Conservation (phyloP, 2,888 invertebrate species). For the Cerastoderma edule region DNA sequence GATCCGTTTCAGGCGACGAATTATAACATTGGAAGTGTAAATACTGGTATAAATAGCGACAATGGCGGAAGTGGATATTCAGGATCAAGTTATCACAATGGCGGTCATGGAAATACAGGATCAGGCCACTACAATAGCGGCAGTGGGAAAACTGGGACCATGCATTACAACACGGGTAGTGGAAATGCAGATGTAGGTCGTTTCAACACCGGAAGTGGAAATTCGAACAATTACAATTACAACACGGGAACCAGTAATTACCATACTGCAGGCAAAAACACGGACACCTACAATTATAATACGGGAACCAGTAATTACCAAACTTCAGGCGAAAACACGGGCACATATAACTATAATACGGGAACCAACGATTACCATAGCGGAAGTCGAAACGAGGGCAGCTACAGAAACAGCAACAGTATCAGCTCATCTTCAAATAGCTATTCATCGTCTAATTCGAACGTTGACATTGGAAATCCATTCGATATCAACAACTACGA, state of each 20-base stretch:
- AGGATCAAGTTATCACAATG: too few species aligned
- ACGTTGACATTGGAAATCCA: slow-evolving; percentile 10
- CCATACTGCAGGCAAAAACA: too few species aligned
- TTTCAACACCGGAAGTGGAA: slow-evolving; percentile 16
- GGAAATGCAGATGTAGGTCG: not conserved
- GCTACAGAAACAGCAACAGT: not conserved
- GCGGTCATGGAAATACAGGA: too few species aligned
- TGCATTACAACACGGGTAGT: slow-evolving; percentile 10
- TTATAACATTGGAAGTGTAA: slow-evolving; percentile 15
- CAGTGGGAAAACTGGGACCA: slow-evolving; percentile 1
- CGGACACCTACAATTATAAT: too few species aligned
- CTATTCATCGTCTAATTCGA: not conserved
- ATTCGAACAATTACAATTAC: too few species aligned
- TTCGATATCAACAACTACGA: slow-evolving; percentile 34
- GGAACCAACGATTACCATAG: too few species aligned
- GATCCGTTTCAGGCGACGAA: not conserved
- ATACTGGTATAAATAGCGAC: not conserved
- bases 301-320: too few species aligned
- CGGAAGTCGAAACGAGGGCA: not conserved
- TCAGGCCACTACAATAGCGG: too few species aligned
- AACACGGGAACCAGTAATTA: not conserved
- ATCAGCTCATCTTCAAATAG: not conserved
- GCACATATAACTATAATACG: too few species aligned
- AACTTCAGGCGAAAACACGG: too few species aligned
- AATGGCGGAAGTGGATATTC: slow-evolving; percentile 6